Evolutionary conservation across 1,140 invertebrate genomes (phyloP), one percentile per base, ranked within the genome.

Genomic region (Lamellibrachia luymesi): DNA sequence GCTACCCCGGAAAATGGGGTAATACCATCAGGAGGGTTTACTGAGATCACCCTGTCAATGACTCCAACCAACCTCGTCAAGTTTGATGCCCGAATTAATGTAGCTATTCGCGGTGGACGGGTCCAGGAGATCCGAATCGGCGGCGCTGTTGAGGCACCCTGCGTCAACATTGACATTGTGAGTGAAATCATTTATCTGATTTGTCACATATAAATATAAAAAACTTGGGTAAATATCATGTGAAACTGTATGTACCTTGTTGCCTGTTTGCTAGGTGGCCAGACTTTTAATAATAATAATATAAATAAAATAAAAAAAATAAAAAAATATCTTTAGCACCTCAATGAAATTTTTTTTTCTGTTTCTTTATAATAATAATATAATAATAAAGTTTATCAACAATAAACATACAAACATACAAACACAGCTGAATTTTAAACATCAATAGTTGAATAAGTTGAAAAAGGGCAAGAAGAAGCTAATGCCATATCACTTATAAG

Each of bases 71-170:
- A 95, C 27, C 94, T 96, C 80, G 93, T 96, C 4, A 96, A 96
- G 94, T 96, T 96, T 95, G 96, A 96, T 94, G 95, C 96, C n/a
- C 93, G 94, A 17, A 94, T 96, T 52, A 94, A 95, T 90, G 94
- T 96, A 52, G 94, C 95, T 52, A 96, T 96, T 92, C 95, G 95
- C 93, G 95, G 95, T 27, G 94, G 95, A 17, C 95, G 95, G 93
- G 95, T 94, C n/a, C 93, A 96, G 50, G 96, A 96, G 80, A 94
- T 96, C 5, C 94, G 96, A 49, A 95, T 96, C 94, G 95, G 96
- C 25, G 96, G 96, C 5, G 95, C 95, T 51, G 96, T 96, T 64
- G 95, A 96, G 91, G 94, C 95, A 10, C 96, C 96, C 25, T 92
- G 93, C 80, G 95, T 96, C 13, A 95, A 96, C 92, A 96, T 96